Conservation (phyloP, 2,797 vertebrate genomes). For the Tadarida brasiliensis region DNA sequence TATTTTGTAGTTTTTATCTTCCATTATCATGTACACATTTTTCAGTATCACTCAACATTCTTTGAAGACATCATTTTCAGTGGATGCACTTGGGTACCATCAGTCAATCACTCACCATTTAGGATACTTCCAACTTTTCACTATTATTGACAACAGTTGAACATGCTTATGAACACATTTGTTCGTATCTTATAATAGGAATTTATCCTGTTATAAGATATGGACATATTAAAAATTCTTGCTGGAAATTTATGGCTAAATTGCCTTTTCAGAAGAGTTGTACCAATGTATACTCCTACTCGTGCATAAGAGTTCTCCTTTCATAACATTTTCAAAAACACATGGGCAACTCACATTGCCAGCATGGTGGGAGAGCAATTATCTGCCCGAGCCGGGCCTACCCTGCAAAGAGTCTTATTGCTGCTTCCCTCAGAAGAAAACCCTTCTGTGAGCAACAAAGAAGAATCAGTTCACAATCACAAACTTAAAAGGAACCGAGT, state of each 20-base stretch:
- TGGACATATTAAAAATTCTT: slow-evolving; percentile 12
- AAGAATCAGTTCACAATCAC: background rate
- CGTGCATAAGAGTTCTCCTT: background rate
- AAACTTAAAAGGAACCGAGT: slow-evolving; percentile 31
- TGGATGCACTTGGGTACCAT: background rate
- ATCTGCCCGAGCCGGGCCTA: slow-evolving; percentile 28
- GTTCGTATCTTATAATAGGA: too few species aligned
- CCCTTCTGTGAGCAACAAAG: slow-evolving; percentile 33
- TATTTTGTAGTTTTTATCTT: background rate
- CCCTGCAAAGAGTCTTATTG: background rate
- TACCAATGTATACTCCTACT: background rate
- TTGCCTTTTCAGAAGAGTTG: slow-evolving; percentile 33
- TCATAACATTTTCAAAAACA: slow-evolving; percentile 39
- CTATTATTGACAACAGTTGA: background rate
- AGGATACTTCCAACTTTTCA: background rate
- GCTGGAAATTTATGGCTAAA: slow-evolving; percentile 15
- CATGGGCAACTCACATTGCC: background rate
- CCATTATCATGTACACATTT: background rate
- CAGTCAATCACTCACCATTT: background rate
- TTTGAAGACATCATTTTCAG: slow-evolving; percentile 15
- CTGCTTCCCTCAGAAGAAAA: slow-evolving; percentile 33
- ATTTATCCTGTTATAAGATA: background rate
- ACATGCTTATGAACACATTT: background rate
- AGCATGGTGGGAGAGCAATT: background rate
- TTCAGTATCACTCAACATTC: background rate